Conservation (phyloP, 2,888 invertebrate genomes). For the Cataglyphis altisquamis region DNA sequence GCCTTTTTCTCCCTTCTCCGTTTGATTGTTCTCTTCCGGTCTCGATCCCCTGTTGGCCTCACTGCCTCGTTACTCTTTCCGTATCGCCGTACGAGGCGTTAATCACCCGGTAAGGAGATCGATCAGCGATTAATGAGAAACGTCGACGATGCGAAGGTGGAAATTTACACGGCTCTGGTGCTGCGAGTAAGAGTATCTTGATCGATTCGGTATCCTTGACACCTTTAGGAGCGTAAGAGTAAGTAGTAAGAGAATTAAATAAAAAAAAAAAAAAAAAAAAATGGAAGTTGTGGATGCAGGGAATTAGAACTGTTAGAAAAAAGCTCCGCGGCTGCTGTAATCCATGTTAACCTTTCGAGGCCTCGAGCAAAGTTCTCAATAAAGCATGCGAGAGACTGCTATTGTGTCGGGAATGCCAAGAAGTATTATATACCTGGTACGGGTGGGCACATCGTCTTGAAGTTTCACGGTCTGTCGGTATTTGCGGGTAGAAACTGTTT, state of each 20-base stretch:
- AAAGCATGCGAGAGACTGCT: constrained; percentile 44
- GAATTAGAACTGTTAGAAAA: constrained; percentile 60
- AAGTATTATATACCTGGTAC: constrained; percentile 43
- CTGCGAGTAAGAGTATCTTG: constrained; percentile 59
- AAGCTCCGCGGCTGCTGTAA: constrained; percentile 59
- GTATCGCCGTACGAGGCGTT: constrained; percentile 67
- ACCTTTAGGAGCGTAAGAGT: constrained; percentile 60
- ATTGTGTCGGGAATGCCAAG: constrained; percentile 33
- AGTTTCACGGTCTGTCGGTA: constrained; percentile 44
- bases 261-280: no score
- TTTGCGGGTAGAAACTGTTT: constrained; percentile 45
- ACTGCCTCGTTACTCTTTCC: constrained; percentile 47
- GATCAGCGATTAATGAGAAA: constrained; percentile 78
- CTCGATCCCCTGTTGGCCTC: constrained; percentile 30
- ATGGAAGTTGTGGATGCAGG: constrained; percentile 51
- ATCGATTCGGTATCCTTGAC: constrained; percentile 69
- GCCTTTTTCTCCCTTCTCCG: constrained; percentile 45
- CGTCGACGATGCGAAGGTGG: constrained; percentile 70
- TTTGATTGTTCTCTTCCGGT: constrained; percentile 61
- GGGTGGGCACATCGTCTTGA: constrained; percentile 24
- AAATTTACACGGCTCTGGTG: constrained; percentile 72
- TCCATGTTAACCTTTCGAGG: constrained; percentile 64
- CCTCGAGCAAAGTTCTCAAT: constrained; percentile 56
- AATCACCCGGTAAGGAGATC: constrained; percentile 74
- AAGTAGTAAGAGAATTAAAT: constrained; percentile 52